Evolutionary conservation across 1,140 invertebrate species (phyloP).

Genomic region (Epicauta chinensis): DNA sequence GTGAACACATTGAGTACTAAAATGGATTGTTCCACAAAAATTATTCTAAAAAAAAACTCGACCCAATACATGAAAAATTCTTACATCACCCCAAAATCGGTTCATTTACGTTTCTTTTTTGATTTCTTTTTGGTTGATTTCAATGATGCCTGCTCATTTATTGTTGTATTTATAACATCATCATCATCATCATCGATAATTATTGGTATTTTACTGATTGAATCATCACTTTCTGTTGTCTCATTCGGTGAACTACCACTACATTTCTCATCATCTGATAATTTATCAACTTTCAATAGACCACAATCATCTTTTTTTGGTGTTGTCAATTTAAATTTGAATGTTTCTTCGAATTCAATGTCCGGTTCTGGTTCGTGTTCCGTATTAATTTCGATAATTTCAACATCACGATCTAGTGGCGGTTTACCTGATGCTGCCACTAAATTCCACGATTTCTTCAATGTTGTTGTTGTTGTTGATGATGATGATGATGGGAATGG

Average conservation of each 20-base stretch:
- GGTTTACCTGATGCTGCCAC: constrained; percentile 22
- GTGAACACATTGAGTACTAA: constrained; percentile 15
- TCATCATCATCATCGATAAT: constrained; percentile 27
- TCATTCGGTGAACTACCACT: constrained; percentile 35
- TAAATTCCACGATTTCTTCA: constrained; percentile 34
- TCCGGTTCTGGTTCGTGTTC: constrained; percentile 18
- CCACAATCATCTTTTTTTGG: constrained; percentile 17
- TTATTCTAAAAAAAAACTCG: not conserved
- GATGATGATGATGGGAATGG: constrained; percentile 5
- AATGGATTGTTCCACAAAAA: too few relatives aligned
- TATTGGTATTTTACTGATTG: constrained; percentile 28
- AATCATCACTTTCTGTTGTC: constrained; percentile 41
- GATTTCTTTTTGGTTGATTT: constrained; percentile 28
- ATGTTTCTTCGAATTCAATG: constrained; percentile 22
- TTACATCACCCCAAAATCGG: too few relatives aligned
- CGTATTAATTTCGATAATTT: constrained; percentile 6
- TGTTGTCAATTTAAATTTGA: constrained; percentile 20
- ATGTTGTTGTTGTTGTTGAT: not conserved
- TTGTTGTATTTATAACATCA: constrained; percentile 1
- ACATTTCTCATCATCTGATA: constrained; percentile 36
- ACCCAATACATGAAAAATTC: constrained; percentile 1
- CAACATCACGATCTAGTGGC: not conserved
- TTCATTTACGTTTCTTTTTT: constrained; percentile 35
- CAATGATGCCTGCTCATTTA: constrained; percentile 10
- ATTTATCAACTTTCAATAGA: constrained; percentile 35